These are phyloP conservation scores for Brachynemurus nebulosus DNA, from an alignment of 2,888 invertebrate genomes.

Conservation along the genomic window DNA sequence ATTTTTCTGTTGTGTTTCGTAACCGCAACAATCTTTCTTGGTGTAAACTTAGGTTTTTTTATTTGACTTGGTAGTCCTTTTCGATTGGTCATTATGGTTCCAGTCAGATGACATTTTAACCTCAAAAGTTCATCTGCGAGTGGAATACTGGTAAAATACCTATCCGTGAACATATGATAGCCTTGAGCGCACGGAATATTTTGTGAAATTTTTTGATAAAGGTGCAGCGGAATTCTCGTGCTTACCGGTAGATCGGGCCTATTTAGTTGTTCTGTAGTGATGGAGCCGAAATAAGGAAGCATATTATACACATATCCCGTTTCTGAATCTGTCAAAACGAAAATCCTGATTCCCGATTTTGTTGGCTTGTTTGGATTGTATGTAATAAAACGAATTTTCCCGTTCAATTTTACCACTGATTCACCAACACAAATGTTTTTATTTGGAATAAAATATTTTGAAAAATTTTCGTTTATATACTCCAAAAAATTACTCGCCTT, in stretches of 20 bases:
- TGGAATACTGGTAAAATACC: conserved; percentile 17
- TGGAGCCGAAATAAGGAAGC: conserved; percentile 18
- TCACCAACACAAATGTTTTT: conserved; percentile 12
- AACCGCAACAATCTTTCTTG: background rate
- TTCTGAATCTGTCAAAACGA: conserved; percentile 15
- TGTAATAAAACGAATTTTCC: conserved; percentile 15
- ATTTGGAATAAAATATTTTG: conserved; percentile 14
- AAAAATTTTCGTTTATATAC: conserved; percentile 14
- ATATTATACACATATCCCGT: conserved; percentile 18
- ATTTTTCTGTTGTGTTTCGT: too few relatives aligned
- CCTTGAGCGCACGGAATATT: conserved; percentile 16
- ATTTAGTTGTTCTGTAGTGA: conserved; percentile 15
- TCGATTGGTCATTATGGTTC: conserved; percentile 6
- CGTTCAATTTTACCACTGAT: conserved; percentile 14
- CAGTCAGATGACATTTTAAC: conserved; percentile 15
- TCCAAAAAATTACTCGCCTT: conserved; percentile 11
- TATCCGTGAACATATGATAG: conserved; percentile 17
- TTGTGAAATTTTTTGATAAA: conserved; percentile 14
- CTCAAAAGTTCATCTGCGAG: conserved; percentile 17
- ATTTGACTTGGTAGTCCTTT: background rate
- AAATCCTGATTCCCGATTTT: conserved; percentile 12
- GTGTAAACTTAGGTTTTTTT: background rate
- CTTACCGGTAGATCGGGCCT: conserved; percentile 17
- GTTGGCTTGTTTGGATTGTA: conserved; percentile 15
- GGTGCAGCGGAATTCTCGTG: conserved; percentile 16